Conservation (phyloP, 2,113 vertebrate genomes). For the Solea senegalensis region DNA sequence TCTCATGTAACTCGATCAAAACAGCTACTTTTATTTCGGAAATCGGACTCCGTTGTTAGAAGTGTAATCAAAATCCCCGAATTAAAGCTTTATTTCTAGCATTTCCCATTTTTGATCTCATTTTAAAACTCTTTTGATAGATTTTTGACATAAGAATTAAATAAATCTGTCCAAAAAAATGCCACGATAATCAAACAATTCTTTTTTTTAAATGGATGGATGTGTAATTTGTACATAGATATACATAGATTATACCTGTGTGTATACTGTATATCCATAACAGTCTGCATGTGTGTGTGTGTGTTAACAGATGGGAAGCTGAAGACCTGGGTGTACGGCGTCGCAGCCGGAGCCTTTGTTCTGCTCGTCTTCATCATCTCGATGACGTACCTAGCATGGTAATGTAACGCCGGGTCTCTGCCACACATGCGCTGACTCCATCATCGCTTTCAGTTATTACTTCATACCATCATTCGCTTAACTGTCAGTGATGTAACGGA, state of each 20-base stretch:
- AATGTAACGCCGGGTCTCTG: constrained; percentile 68
- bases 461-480: not conserved
- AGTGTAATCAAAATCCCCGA: too few species aligned
- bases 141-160: too few species aligned
- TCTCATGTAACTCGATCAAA: too few species aligned
- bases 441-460: not conserved
- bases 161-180: too few species aligned
- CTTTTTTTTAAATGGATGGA: too few species aligned
- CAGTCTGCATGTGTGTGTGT: not conserved
- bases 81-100: too few species aligned
- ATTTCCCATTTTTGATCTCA: too few species aligned
- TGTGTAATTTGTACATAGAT: too few species aligned
- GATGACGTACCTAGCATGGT: constrained; percentile 99
- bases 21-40: too few species aligned
- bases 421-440: not conserved
- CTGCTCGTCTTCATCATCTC: constrained; percentile 97
- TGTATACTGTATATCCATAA: not conserved
- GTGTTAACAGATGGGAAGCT: constrained; percentile 89
- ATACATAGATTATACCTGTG: not conserved
- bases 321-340: constrained; percentile 99
- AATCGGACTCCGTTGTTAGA: too few species aligned
- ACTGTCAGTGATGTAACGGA: constrained; percentile 37
- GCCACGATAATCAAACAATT: too few species aligned
- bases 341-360: constrained; percentile 95
- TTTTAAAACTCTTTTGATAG: too few species aligned